Percentiles rank a stretch among this genome's conserved stretches.
These are phyloP conservation scores for Jordanella pulchra DNA, from an alignment of 2,797 vertebrate genomes.

Conservation along the genomic window DNA sequence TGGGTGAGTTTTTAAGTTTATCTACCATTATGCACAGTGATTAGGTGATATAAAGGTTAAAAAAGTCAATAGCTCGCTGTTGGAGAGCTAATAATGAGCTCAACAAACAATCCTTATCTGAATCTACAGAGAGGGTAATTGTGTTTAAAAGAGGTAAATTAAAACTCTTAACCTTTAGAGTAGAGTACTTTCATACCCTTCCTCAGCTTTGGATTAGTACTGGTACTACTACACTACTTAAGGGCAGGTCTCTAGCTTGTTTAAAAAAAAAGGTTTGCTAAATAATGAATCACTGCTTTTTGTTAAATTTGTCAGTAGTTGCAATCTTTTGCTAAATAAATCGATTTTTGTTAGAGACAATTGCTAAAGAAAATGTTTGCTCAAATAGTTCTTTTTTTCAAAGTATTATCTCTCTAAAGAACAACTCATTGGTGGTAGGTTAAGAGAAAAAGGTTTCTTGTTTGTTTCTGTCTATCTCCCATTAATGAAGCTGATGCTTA, in stretches of 20 bases:
- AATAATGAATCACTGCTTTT: background rate
- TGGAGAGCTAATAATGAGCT: background rate
- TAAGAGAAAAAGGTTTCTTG: background rate
- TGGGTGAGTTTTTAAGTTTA: background rate
- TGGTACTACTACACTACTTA: background rate
- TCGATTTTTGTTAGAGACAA: background rate
- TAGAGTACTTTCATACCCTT: background rate
- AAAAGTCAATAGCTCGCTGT: background rate
- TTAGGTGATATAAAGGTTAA: background rate
- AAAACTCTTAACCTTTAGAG: background rate
- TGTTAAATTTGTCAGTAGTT: background rate
- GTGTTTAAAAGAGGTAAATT: background rate
- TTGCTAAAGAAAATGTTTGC: background rate
- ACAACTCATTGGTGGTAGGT: background rate
- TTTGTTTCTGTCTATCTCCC: slow-evolving; percentile 4
- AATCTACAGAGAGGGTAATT: background rate
- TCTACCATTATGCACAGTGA: background rate
- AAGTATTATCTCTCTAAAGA: background rate
- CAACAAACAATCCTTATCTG: background rate
- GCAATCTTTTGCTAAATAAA: background rate
- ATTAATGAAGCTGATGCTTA: slow-evolving; percentile 18
- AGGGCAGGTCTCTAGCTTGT: background rate
- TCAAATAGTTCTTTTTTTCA: background rate
- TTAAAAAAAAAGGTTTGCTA: background rate
- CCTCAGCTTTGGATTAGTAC: background rate